Conservation (phyloP, 1,140 invertebrate species). For the Sitophilus oryzae region DNA sequence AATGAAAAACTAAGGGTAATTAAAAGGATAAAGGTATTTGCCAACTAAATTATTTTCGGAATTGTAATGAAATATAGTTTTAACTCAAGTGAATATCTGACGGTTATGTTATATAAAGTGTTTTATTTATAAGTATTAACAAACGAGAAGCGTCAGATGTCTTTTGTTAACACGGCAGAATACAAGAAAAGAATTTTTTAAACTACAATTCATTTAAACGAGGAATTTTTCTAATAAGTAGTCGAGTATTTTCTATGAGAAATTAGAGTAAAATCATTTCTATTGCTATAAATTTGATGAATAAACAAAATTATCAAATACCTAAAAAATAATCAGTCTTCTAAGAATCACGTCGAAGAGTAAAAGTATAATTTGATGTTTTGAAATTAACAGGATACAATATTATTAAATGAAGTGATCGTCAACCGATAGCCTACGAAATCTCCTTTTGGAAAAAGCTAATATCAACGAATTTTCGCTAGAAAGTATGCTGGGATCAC, state of each 20-base stretch:
- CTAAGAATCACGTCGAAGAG: constrained; percentile 7
- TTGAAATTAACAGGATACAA: constrained; percentile 18
- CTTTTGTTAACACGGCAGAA: no score
- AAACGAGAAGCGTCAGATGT: no score
- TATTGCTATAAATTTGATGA: constrained; percentile 4
- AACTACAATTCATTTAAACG: no score
- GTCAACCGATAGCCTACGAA: constrained; percentile 11
- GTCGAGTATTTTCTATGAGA: constrained; percentile 1
- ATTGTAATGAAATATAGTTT: no score
- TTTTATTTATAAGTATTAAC: no score
- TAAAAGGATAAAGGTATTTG: no score
- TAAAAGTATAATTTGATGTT: constrained; percentile 1
- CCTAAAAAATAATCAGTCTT: constrained; percentile 9
- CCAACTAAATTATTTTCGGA: no score
- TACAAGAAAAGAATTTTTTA: no score
- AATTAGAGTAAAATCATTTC: constrained; percentile 4
- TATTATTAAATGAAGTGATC: not conserved
- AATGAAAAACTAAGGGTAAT: no score
- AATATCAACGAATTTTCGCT: not conserved
- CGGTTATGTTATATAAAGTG: no score
- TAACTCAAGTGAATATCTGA: no score
- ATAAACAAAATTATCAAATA: not conserved
- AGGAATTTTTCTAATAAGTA: no score
- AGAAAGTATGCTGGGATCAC: constrained; percentile 16
- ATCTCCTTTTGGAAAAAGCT: not conserved